Base-by-base conservation (phyloP, 2,888 invertebrate genomes). In the Dasypolia templi region DNA sequence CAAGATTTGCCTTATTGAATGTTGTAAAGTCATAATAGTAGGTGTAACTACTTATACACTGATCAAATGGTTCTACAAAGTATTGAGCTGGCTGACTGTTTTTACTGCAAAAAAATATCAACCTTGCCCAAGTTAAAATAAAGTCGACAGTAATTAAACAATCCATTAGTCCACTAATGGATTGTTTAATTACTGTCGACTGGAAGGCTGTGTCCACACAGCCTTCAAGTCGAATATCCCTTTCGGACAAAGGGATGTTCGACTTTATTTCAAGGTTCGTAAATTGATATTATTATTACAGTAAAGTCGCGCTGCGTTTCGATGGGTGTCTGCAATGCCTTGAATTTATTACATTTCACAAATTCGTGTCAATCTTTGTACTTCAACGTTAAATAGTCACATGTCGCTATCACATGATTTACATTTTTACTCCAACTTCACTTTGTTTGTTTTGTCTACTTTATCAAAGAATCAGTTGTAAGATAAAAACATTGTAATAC, bases 301-400 rank as follows among this genome's bases (percentile, higher is more conserved):
- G 29, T 19, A 39, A 29, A 53, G 14, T 17, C 17, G 5, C 22
- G 19, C 17, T 32, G 22, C 12, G 2, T 4, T 72, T 19, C 11
- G 9, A 11, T 0, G 14, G 14, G 12, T 55, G 17, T 26, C n/a
- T 19, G 32, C n/a, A 42, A 14, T 22, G 14, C 42, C 9, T 29
- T 32, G 17, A 1, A 19, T 6, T 42, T 14, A 51, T 39, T 29
- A 1, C 4, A 68, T 46, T 55, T 35, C 3, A 44, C 19, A 26
- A 17, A 32, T 1, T 29, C 0, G 9, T 9, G 12, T 32, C 7
- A 35, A 26, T 39, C n/a, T 17, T 17, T 59, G 17, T 53, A 35
- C 44, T 62, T 55, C 39, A n/a, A 76, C n/a, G n/a, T n/a, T 44
- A 61, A 29, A 75, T n/a, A 29, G 19, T 29, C 62, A 64, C n/a